Evolutionary conservation across 2,797 vertebrate species (phyloP).

Genomic region (Sus cebifrons): DNA sequence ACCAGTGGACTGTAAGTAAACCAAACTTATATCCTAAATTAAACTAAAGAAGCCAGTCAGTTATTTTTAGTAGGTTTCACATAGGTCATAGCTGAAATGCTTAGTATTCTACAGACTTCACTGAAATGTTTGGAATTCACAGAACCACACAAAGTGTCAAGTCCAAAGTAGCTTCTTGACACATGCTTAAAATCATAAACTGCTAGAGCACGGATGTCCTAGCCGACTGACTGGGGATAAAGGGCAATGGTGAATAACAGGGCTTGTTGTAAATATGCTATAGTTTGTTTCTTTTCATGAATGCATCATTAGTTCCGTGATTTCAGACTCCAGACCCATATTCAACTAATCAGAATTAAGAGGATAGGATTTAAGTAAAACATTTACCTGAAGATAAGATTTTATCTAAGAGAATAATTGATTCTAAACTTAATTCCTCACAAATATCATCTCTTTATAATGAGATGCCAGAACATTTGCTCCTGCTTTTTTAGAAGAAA

Average conservation of each 20-base stretch:
- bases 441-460: background rate
- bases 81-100: background rate
- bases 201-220: background rate
- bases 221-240: background rate
- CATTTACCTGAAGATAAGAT: background rate
- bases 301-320: background rate
- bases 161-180: background rate
- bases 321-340: conserved; percentile 8
- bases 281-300: background rate
- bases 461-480: background rate
- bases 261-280: background rate
- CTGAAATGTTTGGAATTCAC: conserved; percentile 45
- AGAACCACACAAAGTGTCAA: background rate
- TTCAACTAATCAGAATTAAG: conserved; percentile 37
- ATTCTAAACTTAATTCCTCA: conserved; percentile 29
- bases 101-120: conserved; percentile 38
- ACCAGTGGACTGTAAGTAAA: background rate
- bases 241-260: background rate
- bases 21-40: background rate
- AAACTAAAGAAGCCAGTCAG: background rate
- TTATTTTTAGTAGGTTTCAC: conserved; percentile 32
- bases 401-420: background rate
- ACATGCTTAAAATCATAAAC: conserved; percentile 18
- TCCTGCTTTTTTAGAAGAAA: conserved; percentile 32
- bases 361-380: background rate